Conservation (phyloP, 2,888 invertebrate species). For the Acholoe squamosa region DNA sequence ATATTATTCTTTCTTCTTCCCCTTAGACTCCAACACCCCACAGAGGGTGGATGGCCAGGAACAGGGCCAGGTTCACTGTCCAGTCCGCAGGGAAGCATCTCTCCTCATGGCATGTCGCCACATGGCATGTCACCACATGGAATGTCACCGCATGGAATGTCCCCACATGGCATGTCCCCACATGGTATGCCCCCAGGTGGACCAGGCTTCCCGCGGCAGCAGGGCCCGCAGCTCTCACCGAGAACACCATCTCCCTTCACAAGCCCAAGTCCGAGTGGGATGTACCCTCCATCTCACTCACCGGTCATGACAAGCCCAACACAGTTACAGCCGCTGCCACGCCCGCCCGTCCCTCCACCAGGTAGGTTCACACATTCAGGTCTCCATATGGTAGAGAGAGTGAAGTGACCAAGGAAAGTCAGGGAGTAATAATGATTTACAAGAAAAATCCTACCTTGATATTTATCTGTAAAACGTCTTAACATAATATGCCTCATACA, state of each 20-base stretch:
- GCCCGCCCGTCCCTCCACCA: conserved; percentile 65
- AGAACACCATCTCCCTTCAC: conserved; percentile 70
- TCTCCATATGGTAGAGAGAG: too few relatives aligned
- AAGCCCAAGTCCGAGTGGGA: conserved; percentile 59
- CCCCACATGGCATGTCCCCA: conserved; percentile 41
- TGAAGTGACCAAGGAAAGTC: too few relatives aligned
- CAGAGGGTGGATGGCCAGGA: conserved; percentile 55
- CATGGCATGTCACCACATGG: conserved; percentile 37
- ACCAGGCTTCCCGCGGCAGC: conserved; percentile 61
- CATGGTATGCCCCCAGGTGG: conserved; percentile 58
- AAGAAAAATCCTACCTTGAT: too few relatives aligned
- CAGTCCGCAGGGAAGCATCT: conserved; percentile 56
- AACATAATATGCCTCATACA: too few relatives aligned
- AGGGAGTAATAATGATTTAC: too few relatives aligned
- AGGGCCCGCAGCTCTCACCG: conserved; percentile 65
- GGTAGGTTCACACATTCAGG: background rate
- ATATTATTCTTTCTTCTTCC: too few relatives aligned
- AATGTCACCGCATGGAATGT: conserved; percentile 48
- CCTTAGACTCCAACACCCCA: conserved; percentile 53
- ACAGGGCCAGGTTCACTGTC: conserved; percentile 16
- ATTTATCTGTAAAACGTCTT: too few relatives aligned
- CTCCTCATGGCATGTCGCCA: conserved; percentile 26
- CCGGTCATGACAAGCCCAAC: conserved; percentile 65
- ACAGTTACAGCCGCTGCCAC: conserved; percentile 56
- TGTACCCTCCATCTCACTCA: conserved; percentile 62